Percentiles rank a stretch among this genome's conserved stretches.
These are phyloP conservation scores for Hylaeus volcanicus DNA, from an alignment of 1,140 invertebrate species.

Conservation along the genomic window DNA sequence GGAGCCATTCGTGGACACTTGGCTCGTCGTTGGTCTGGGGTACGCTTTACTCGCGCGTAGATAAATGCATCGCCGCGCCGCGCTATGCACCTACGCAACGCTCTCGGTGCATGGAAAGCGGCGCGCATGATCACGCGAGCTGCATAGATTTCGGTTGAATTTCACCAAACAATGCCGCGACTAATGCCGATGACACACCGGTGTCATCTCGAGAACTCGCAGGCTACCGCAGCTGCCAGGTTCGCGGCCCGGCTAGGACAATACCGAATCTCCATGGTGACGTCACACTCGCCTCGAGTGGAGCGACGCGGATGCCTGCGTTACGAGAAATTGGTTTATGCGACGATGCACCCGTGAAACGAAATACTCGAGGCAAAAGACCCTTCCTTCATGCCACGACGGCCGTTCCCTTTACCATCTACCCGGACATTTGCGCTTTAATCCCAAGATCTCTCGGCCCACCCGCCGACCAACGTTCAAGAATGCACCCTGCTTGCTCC, in stretches of 20 bases:
- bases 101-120: neutral
- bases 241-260: constrained; percentile 43
- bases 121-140: constrained; percentile 7
- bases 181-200: constrained; percentile 66
- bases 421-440: neutral
- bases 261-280: constrained; percentile 56
- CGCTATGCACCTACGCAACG: neutral
- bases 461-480: neutral
- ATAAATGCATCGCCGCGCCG: constrained; percentile 2
- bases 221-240: constrained; percentile 22
- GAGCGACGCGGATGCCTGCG: neutral
- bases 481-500: neutral
- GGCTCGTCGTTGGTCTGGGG: neutral
- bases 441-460: neutral
- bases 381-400: neutral
- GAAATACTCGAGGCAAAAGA: constrained; percentile 1
- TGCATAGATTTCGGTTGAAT: constrained; percentile 56
- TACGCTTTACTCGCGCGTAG: neutral
- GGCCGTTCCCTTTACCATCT: neutral
- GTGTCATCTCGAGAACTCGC: constrained; percentile 58
- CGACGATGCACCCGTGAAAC: neutral
- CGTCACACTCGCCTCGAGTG: constrained; percentile 2
- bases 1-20: constrained; percentile 8
- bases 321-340: constrained; percentile 26
- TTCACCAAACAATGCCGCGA: constrained; percentile 59